Percentiles rank a stretch among this genome's conserved stretches.
phyloP scores from a whole-genome alignment of 1,140 invertebrate genomes.

The Condylostylus longicornis region DNA sequence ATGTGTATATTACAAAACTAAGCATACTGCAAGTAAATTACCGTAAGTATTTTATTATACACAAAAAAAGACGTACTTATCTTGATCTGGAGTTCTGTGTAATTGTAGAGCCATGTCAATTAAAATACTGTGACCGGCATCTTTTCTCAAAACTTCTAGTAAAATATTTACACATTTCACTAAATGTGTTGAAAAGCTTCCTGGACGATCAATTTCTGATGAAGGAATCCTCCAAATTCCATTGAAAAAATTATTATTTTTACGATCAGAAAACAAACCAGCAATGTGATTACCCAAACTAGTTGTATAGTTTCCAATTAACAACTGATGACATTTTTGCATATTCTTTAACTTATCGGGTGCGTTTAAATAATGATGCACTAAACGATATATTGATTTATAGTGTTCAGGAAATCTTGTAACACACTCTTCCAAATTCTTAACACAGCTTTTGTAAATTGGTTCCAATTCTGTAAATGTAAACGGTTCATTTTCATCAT shows the following conservation, averaged over 20 bases:
- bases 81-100: slow-evolving; percentile 60
- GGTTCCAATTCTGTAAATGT: slow-evolving; percentile 33
- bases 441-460: slow-evolving; percentile 44
- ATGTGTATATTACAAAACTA: too few relatives aligned
- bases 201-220: slow-evolving; percentile 78
- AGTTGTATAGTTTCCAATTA: slow-evolving; percentile 50
- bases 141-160: slow-evolving; percentile 62
- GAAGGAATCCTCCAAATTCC: slow-evolving; percentile 84
- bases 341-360: slow-evolving; percentile 47
- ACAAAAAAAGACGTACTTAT: slow-evolving; percentile 65
- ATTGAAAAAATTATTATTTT: slow-evolving; percentile 78
- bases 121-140: slow-evolving; percentile 66
- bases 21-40: too few relatives aligned
- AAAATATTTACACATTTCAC: slow-evolving; percentile 65
- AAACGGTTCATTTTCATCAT: slow-evolving; percentile 20
- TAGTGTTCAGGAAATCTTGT: slow-evolving; percentile 79
- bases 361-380: slow-evolving; percentile 68
- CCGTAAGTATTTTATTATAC: too few relatives aligned
- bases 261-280: slow-evolving; percentile 74
- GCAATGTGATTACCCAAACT: slow-evolving; percentile 46
- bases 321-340: slow-evolving; percentile 50
- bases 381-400: slow-evolving; percentile 77
- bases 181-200: slow-evolving; percentile 84
- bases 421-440: slow-evolving; percentile 69
- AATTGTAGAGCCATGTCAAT: slow-evolving; percentile 65